A percentile compares a stretch with the other conserved stretches of the same genome.
phyloP scores from a whole-genome alignment of 2,888 invertebrate species.

The Cephus runcator region DNA sequence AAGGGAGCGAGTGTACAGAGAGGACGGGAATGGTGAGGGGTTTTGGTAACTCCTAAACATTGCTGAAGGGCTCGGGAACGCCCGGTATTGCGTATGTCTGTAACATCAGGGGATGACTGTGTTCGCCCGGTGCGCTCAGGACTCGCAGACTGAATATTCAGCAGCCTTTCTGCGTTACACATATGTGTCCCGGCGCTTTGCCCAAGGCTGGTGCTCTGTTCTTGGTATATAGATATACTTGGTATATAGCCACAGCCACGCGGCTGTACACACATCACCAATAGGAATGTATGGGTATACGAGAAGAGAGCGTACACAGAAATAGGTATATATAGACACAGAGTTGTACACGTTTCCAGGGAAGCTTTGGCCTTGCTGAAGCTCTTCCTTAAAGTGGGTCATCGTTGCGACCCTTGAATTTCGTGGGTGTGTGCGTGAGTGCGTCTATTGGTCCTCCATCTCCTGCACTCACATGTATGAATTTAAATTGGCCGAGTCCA shows the following conservation, averaged over 20 bases:
- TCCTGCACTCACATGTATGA: neutral
- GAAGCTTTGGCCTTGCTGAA: neutral
- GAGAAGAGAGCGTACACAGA: neutral
- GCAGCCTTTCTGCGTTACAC: conserved; percentile 43
- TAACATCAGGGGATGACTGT: conserved; percentile 32
- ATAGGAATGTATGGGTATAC: neutral
- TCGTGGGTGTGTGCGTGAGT: neutral
- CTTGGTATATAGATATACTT: neutral
- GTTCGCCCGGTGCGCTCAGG: conserved; percentile 36
- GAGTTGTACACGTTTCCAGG: neutral
- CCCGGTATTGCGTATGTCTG: conserved; percentile 24
- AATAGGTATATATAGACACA: neutral
- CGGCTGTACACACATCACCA: neutral
- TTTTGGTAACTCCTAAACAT: conserved; percentile 4
- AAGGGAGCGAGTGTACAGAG: conserved; percentile 21
- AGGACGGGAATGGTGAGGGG: neutral
- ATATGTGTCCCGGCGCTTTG: conserved; percentile 16
- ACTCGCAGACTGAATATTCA: conserved; percentile 58
- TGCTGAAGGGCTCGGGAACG: neutral
- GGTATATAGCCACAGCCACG: conserved; percentile 4
- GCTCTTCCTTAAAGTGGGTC: neutral
- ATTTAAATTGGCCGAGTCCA: neutral
- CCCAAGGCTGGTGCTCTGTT: neutral
- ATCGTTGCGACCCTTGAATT: neutral
- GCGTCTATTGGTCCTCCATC: neutral